Evolutionary conservation across 2,888 invertebrate species (phyloP), one percentile per base, ranked within the genome.

Genomic region (Dastarcus helophoroides): DNA sequence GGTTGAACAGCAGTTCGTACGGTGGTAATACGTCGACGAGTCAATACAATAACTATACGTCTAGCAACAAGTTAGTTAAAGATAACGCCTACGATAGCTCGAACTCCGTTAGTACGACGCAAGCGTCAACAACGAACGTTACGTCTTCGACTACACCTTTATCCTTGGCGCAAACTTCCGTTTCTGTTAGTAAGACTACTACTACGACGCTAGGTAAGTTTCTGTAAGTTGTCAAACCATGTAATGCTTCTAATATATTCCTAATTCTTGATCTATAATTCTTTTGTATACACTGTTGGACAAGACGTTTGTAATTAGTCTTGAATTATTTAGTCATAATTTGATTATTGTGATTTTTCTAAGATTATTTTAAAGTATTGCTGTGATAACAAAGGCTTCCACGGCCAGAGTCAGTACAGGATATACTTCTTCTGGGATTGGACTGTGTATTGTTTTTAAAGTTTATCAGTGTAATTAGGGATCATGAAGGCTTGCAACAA

Each of bases 141-240:
- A 44, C 57, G 32, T 46, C 54, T 13, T 40, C 49, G 26, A 39
- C 53, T 17, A 37, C 57, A 4, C 42, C 51, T 3, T 31, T 50
- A 11, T 42, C 53, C 13, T 47, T 42, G 22, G 38, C 45, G 2
- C 54, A 53, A 27, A 54, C 56, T 14, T 44, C 50, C 9, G 42
- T 42, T 16, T 48, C 57, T 14, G 54, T 51, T 15, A 58, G 57
- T 26, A 64, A 65, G 50, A 54, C 61, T 4, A 54, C 61, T 4
- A 58, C 59, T n/a, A 58, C 63, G 9, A 57, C 63, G 7, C 43
- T 63, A 53, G 51, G 62, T 64, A 50, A 54, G 56, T 51, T 24
- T 22, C 17, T 7, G 23, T 23, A 7, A 5, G 5, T 23, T 9
- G 9, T 23, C 6, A 7, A 7, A 23, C 8, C 8, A 8, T 17